Evolutionary conservation across 1,140 invertebrate genomes (phyloP).

Genomic region (Drosophila cardini): DNA sequence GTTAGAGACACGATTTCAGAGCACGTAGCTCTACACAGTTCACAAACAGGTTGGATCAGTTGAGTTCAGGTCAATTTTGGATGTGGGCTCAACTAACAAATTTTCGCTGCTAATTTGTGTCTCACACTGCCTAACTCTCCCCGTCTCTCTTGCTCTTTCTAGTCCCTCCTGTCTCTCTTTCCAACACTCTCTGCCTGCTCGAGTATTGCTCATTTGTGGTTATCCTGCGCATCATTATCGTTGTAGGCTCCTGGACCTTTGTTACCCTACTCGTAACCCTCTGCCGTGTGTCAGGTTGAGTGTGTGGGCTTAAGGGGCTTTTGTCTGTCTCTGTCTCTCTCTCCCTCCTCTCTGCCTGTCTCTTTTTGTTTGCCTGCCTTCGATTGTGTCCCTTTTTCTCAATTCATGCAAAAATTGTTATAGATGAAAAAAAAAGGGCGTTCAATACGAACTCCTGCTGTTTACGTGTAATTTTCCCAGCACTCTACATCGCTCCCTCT

Average conservation of each 20-base stretch:
- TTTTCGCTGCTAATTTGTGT: slow-evolving; percentile 58
- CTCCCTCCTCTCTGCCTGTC: no score
- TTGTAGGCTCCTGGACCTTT: slow-evolving; percentile 14
- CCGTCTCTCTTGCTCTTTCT: slow-evolving; percentile 9
- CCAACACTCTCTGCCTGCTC: background rate
- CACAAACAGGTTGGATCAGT: slow-evolving; percentile 21
- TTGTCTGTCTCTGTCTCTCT: slow-evolving; percentile 31
- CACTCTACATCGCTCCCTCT: slow-evolving; percentile 29
- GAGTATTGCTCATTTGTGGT: slow-evolving; percentile 73
- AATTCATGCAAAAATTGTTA: slow-evolving; percentile 52
- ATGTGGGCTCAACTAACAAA: no score
- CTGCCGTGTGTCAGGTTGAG: slow-evolving; percentile 40
- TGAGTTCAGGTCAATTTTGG: slow-evolving; percentile 45
- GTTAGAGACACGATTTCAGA: background rate
- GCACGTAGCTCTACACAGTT: slow-evolving; percentile 35
- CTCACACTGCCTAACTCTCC: background rate
- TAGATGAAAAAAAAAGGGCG: slow-evolving; percentile 25
- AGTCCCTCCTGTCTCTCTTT: no score
- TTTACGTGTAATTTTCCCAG: slow-evolving; percentile 78
- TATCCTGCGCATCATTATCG: slow-evolving; percentile 68
- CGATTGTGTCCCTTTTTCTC: slow-evolving; percentile 26
- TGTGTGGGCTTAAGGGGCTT: slow-evolving; percentile 60
- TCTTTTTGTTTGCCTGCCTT: background rate
- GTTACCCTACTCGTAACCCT: background rate
- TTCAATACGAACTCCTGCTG: slow-evolving; percentile 65